Evolutionary conservation across 2,888 invertebrate genomes (phyloP), one percentile per base, ranked within the genome.

Genomic region (Meghimatium bilineatum): DNA sequence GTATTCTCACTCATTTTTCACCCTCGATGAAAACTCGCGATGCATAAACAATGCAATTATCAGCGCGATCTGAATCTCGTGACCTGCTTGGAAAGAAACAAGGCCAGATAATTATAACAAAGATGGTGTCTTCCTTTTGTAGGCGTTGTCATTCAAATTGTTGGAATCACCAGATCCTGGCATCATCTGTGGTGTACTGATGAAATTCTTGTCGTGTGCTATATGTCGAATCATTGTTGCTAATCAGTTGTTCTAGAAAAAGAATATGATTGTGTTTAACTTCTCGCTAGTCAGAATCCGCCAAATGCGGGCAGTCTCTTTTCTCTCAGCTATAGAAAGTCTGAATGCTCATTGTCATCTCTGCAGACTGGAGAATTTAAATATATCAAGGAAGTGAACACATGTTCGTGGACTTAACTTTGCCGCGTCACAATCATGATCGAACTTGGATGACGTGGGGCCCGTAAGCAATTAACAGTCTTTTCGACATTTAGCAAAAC

Each of bases 41-140:
- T 67, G 67, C 67, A 32, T 32, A 32, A 67, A 67, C 67, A 67
- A 34, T 32, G 67, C 67, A 67, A 67, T 67, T 67, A 67, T 34
- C 34, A 34, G 34, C 17, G 34, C 67, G 34, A 67, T 67, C 34
- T 67, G 67, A 67, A 20, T 67, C 67, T 67, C 26, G 32, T 67
- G 23, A 17, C 67, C 34, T 32, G 67, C 32, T 67, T 34, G 26
- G n/a, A 10, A 12, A 34, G 34, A 34, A 67, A 34, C 67, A 10
- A 34, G 67, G 17, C 34, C 34, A 34, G 67, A 67, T 67, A 67
- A 67, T 67, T 32, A 67, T 67, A 26, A 14, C 67, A 34, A 34
- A 34, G 34, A 67, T 32, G 67, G 34, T 34, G 34, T 67, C 67
- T 67, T 67, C 67, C 34, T 14, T 67, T 67, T 17, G 34, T 17